phyloP scores from a whole-genome alignment of 2,888 invertebrate genomes.

The Drosophila recens region DNA sequence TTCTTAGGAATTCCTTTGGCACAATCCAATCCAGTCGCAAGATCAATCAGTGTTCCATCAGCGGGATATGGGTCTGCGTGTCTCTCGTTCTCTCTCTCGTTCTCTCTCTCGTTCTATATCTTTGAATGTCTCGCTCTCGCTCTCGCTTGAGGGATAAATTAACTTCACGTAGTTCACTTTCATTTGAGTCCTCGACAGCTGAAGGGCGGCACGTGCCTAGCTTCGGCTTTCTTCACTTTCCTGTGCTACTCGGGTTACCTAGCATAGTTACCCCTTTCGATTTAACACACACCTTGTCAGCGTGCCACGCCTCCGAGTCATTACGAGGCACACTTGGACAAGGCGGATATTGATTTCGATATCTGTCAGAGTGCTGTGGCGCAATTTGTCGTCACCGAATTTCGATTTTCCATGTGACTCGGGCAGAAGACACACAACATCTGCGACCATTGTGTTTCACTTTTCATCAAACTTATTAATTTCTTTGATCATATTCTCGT shows the following conservation, averaged over 20 bases:
- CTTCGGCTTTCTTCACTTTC: conserved; percentile 67
- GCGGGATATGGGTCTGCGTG: conserved; percentile 35
- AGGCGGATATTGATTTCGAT: conserved; percentile 80
- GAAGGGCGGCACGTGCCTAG: conserved; percentile 70
- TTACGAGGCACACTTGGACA: conserved; percentile 70
- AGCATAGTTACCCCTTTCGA: conserved; percentile 39
- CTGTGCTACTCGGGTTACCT: conserved; percentile 62
- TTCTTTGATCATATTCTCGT: conserved; percentile 58
- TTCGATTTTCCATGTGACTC: conserved; percentile 28
- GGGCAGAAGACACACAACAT: conserved; percentile 57
- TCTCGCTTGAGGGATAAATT: not conserved
- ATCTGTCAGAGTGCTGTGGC: conserved; percentile 27
- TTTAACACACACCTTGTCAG: conserved; percentile 31
- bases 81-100: conserved; percentile 15
- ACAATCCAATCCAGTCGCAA: conserved; percentile 68
- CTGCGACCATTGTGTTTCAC: conserved; percentile 75
- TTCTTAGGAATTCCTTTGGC: conserved; percentile 75
- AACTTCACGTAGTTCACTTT: conserved; percentile 60
- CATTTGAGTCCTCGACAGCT: conserved; percentile 58
- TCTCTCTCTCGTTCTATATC: not conserved
- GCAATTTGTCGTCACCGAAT: conserved; percentile 41
- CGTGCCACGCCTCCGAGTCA: conserved; percentile 62
- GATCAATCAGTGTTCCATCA: conserved; percentile 73
- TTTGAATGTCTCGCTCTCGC: not conserved
- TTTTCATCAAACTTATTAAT: conserved; percentile 79